Evolutionary conservation across 2,113 vertebrate species (phyloP), one percentile per base, ranked within the genome.

Genomic region (Ceuthmochares aereus): DNA sequence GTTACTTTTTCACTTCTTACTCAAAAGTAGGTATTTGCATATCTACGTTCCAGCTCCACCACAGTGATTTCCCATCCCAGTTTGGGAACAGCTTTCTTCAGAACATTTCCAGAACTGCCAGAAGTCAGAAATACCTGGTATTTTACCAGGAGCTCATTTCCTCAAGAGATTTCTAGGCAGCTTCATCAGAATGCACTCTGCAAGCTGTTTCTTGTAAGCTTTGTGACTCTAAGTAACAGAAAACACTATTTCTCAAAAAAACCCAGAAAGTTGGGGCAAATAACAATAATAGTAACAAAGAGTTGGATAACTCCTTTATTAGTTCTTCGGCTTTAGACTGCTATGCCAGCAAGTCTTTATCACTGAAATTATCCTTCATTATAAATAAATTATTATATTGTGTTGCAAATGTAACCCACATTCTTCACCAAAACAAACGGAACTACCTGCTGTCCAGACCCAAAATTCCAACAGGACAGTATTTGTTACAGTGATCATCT

Each of bases 301-400:
- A 23, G 26, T 26, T 83, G 20, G 64, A 34, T 0, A 58, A 14
- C 14, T 75, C 21, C 14, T 66, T 62, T 56, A 22, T 8, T 56
- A 21, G 7, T n/a, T 62, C 55, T 90, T 56, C n/a, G 9, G 27
- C 45, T 5, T 74, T 52, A 62, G 40, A 80, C 34, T 14, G 25
- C 58, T 81, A 70, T 37, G 74, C 86, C 74, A 94, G 21, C 8
- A 85, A 92, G 82, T 93, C 89, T 97, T 93, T 76, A 89, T 56
- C 66, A 87, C 68, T 83, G 70, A 93, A 96, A 95, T 89, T 58
- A 95, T 69, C 93, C 62, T 91, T 85, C 67, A 68, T 92, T 96
- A 90, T 96, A 96, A 96, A 95, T 95, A 96, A 96, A 95, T 94
- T 93, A 95, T 74, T 69, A 45, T 84, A 73, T 78, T 93, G 88